Evolutionary conservation across 2,797 vertebrate species (phyloP).

Genomic region (Stomatorhinus walkeri): DNA sequence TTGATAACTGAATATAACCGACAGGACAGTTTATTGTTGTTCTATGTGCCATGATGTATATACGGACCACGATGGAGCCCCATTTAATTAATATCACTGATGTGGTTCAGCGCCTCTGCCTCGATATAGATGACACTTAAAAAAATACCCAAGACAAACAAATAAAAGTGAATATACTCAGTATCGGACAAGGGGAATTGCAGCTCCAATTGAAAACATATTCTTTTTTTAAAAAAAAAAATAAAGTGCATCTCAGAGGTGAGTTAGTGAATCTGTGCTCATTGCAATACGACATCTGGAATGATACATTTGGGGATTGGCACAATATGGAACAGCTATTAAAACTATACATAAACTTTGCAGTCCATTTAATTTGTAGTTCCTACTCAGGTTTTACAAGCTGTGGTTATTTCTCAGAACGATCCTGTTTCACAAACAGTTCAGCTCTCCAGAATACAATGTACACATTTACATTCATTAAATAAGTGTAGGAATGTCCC

Average conservation of each 20-base stretch:
- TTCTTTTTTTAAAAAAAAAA: neutral
- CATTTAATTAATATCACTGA: neutral
- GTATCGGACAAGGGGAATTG: neutral
- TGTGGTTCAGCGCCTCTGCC: neutral
- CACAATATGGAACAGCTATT: conserved; percentile 5
- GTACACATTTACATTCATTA: no score
- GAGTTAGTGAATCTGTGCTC: neutral
- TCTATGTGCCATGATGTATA: neutral
- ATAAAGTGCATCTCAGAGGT: neutral
- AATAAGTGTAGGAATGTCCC: conserved; percentile 43
- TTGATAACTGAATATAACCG: neutral
- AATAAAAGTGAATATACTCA: neutral
- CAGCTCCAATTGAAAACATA: neutral
- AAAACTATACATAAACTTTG: neutral
- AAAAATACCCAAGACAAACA: conserved; percentile 18
- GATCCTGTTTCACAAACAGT: neutral
- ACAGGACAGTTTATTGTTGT: neutral
- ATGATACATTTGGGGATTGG: neutral
- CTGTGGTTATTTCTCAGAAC: neutral
- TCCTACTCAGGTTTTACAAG: neutral
- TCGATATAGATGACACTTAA: neutral
- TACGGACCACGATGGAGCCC: neutral
- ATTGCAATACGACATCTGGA: neutral
- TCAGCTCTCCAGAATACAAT: neutral
- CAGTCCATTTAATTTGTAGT: neutral